Evolutionary conservation across 2,888 invertebrate species (phyloP), one percentile per base, ranked within the genome.

Genomic region (Nemotelus pantherinus): DNA sequence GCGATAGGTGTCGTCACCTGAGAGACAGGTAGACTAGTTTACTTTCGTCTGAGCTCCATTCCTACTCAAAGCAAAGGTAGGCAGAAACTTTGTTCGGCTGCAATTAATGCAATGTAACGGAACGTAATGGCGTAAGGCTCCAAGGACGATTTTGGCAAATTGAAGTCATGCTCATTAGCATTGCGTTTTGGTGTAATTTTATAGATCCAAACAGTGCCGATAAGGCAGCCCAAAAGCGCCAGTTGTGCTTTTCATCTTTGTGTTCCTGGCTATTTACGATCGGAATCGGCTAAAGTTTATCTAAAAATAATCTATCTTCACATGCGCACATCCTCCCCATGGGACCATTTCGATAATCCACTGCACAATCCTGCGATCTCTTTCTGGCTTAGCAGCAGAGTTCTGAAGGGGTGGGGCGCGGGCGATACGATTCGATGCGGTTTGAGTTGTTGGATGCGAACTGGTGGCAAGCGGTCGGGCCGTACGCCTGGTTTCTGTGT

Each of bases 281-380:
- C 41, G 60, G n/a, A 7, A 60, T 3, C 39, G 41, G 41, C 60
- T 39, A 39, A 60, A 60, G 60, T 60, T 60, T 60, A 5, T 50
- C 77, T 77, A 77, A 64, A 77, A 78, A 78, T 78, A 78, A 50
- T 25, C 76, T 78, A 70, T 76, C 7, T 65, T 48, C 67, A 68
- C 67, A 68, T 68, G 67, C 67, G 67, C 67, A 44, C 65, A 7
- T 25, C 48, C 67, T 48, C 50, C 50, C n/a, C 47, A 47, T n/a
- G 45, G 67, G 48, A 50, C n/a, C 2, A 39, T 48, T 45, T 43
- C 44, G 45, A 72, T 45, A 41, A 48, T 25, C 44, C 45, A 60
- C 43, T 2, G 39, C 72, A 45, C 72, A 72, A 43, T 47, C 6
- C 60, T 5, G 55, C 25, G 25, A 25, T 25, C 10, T 68, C 67